Evolutionary conservation across 2,797 vertebrate species (phyloP).

Genomic region (Periophthalmus magnuspinnatus): DNA sequence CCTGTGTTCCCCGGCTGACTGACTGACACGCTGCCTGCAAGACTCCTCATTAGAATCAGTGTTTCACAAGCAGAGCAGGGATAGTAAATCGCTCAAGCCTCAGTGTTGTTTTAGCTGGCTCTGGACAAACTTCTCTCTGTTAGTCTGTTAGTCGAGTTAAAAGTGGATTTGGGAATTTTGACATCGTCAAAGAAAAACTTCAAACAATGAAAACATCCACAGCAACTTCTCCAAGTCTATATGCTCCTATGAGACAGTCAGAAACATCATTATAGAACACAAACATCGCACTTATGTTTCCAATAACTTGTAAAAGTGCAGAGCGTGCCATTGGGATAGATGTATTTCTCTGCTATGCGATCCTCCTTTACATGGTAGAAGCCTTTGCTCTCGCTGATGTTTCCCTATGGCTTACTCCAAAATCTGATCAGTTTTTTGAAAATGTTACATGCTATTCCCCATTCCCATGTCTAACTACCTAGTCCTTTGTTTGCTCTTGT

Average conservation of each 20-base stretch:
- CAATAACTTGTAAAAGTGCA: conserved; percentile 54
- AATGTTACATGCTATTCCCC: conserved; percentile 66
- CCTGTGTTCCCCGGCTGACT: conserved; percentile 60
- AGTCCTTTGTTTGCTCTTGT: conserved; percentile 77
- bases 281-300: conserved; percentile 62
- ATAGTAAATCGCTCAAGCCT: conserved; percentile 78
- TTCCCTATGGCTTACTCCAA: conserved; percentile 61
- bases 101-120: conserved; percentile 76
- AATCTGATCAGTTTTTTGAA: conserved; percentile 71
- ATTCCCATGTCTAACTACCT: conserved; percentile 72
- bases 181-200: conserved; percentile 52
- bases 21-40: conserved; percentile 66
- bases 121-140: conserved; percentile 79
- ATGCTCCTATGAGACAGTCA: conserved; percentile 55
- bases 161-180: conserved; percentile 70
- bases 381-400: conserved; percentile 54
- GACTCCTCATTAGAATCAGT: conserved; percentile 79
- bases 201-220: conserved; percentile 65
- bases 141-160: conserved; percentile 75
- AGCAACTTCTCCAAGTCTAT: conserved; percentile 54
- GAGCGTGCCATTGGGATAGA: conserved; percentile 43
- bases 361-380: conserved; percentile 59
- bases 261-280: conserved; percentile 63
- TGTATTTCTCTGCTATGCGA: conserved; percentile 51
- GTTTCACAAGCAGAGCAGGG: conserved; percentile 79